Evolutionary conservation across 2,797 vertebrate genomes (phyloP), one percentile per base, ranked within the genome.

Genomic region (Sebastes reedi): DNA sequence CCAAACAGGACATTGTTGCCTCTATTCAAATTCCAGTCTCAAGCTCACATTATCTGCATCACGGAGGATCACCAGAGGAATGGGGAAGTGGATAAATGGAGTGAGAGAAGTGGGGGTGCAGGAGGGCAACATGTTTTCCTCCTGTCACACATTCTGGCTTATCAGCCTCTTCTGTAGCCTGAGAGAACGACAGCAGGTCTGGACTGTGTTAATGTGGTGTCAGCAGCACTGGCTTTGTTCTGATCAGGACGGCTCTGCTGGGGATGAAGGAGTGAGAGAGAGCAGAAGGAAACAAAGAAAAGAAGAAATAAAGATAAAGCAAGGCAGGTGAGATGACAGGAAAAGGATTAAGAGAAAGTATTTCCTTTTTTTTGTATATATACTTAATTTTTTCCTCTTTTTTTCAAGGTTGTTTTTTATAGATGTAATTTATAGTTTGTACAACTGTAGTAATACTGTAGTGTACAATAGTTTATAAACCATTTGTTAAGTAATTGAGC

Each of bases 191-290:
- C 87, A 89, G 92, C 71, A 89, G 88, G 83, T 91, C 94, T 95
- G 95, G 93, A 88, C 77, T 92, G 67, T 94, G 91, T 95, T 91
- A 89, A 64, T 61, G 75, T 71, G 83, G 79, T 89, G 87, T 90
- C 88, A 89, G 89, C 75, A 39, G 88, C 74, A 34, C 61, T 52
- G 75, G 62, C 88, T 88, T 87, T 85, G 88, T 86, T 85, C 75
- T 69, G 83, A 72, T 86, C 79, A 58, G 52, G 73, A 64, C 11
- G 2, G 69, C 58, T 77, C 54, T 77, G 67, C 58, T 64, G 32
- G 69, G 78, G 74, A 77, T 54, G 29, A 67, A 66, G 58, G 16
- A 22, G 50, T 16, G 27, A 30, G 65, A 52, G 27, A 58, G 61
- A n/a, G 42, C 2, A 9, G 16, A 8, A 30, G 16, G 46, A 54